Evolutionary conservation across 2,888 invertebrate species (phyloP).

Genomic region (Amorpha juglandis): DNA sequence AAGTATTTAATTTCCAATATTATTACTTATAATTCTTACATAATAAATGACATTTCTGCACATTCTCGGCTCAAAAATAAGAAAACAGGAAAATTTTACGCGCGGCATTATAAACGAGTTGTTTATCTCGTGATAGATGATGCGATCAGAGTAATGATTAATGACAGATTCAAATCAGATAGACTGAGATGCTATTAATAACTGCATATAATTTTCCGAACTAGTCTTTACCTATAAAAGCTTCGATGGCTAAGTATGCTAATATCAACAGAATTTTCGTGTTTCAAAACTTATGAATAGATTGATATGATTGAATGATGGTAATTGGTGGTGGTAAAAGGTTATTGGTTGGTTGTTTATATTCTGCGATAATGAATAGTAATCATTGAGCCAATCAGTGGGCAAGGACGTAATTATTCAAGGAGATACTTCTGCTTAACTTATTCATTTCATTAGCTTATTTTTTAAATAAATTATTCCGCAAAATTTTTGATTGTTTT

Average conservation of each 20-base stretch:
- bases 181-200: slow-evolving; percentile 25
- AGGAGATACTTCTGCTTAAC: not conserved
- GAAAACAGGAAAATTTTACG: slow-evolving; percentile 17
- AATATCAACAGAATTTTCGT: slow-evolving; percentile 14
- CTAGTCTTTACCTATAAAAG: slow-evolving; percentile 2
- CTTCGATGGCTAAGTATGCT: slow-evolving; percentile 6
- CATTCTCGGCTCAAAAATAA: not conserved
- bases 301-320: slow-evolving; percentile 20
- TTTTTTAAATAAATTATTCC: not conserved
- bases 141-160: slow-evolving; percentile 25
- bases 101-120: slow-evolving; percentile 25
- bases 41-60: not conserved
- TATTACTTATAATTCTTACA: not conserved
- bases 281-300: not conserved
- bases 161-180: slow-evolving; percentile 20
- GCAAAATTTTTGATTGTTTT: not conserved
- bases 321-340: slow-evolving; percentile 15
- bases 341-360: slow-evolving; percentile 4
- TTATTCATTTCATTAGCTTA: not conserved
- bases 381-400: slow-evolving; percentile 8
- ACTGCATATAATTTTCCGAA: slow-evolving; percentile 18
- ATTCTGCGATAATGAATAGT: slow-evolving; percentile 3
- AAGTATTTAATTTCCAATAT: not conserved
- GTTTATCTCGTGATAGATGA: slow-evolving; percentile 11
- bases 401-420: too few species aligned